Evolutionary conservation across 2,888 invertebrate species (phyloP).

Genomic region (Dynastes maya): DNA sequence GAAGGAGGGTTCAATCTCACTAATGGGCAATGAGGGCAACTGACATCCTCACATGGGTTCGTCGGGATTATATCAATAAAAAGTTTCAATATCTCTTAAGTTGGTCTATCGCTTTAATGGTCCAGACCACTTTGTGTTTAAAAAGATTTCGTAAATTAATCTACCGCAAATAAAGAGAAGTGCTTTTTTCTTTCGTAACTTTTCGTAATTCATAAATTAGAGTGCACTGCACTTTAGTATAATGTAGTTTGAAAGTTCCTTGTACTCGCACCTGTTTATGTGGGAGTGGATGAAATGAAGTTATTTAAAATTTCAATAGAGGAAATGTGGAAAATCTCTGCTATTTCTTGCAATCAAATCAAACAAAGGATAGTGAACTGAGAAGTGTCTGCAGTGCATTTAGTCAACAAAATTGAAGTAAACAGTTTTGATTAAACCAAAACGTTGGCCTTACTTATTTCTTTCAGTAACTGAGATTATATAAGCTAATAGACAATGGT

Average conservation of each 20-base stretch:
- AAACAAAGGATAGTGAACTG: too few species aligned
- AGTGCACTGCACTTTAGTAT: conserved; percentile 11
- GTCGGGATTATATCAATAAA: conserved; percentile 67
- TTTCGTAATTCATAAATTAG: conserved; percentile 32
- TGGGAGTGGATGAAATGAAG: not conserved
- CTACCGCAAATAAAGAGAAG: conserved; percentile 31
- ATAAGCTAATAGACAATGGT: too few species aligned
- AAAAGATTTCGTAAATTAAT: conserved; percentile 45
- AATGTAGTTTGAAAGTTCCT: not conserved
- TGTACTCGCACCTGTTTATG: not conserved
- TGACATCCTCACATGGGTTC: conserved; percentile 68
- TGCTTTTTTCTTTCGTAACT: conserved; percentile 25
- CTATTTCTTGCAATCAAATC: too few species aligned
- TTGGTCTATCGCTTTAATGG: conserved; percentile 50
- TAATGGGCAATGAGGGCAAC: conserved; percentile 66
- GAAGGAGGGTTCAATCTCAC: conserved; percentile 57
- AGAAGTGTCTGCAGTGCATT: too few species aligned
- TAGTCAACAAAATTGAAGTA: too few species aligned
- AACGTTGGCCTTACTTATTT: too few species aligned
- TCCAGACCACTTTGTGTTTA: conserved; percentile 49
- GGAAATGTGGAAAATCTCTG: too few species aligned
- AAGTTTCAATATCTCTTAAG: conserved; percentile 62
- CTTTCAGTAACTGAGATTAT: too few species aligned
- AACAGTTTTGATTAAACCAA: too few species aligned
- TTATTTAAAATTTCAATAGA: too few species aligned